A percentile compares a stretch with the other conserved stretches of the same genome.
Conservation (phyloP, 2,888 invertebrate genomes). For the Nasonovia ribisnigri region DNA sequence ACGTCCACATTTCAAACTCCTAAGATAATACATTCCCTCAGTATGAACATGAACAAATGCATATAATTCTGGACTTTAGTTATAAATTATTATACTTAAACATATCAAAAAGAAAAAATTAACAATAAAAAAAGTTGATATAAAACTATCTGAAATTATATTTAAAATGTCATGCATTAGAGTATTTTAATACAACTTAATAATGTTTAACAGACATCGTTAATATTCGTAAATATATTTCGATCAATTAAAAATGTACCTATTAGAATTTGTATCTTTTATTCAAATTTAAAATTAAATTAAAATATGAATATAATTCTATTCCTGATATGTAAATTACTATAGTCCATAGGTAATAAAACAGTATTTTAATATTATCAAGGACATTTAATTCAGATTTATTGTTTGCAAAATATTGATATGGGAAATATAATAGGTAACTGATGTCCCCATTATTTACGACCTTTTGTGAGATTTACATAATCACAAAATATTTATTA, state of each 20-base stretch:
- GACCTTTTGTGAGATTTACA: constrained; percentile 52
- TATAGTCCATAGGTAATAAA: not conserved
- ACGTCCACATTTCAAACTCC: not conserved
- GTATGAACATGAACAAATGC: not conserved
- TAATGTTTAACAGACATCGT: not conserved
- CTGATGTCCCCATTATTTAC: constrained; percentile 42
- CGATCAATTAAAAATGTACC: not conserved
- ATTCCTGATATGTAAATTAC: not conserved
- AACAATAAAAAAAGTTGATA: not conserved
- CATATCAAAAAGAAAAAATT: not conserved
- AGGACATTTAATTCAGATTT: constrained; percentile 17
- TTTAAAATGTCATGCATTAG: not conserved
- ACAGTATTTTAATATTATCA: constrained; percentile 31
- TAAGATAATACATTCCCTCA: not conserved
- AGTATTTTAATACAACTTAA: not conserved
- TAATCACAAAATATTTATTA: not conserved
- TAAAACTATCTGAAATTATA: not conserved
- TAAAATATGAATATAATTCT: not conserved
- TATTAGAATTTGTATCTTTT: not conserved
- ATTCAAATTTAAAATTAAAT: not conserved
- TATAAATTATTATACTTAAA: not conserved
- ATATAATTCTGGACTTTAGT: not conserved
- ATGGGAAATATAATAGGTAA: constrained; percentile 22
- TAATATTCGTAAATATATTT: not conserved
- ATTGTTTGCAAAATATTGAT: constrained; percentile 51